phyloP scores from a whole-genome alignment of 2,797 vertebrate genomes.

The Furcifer pardalis region DNA sequence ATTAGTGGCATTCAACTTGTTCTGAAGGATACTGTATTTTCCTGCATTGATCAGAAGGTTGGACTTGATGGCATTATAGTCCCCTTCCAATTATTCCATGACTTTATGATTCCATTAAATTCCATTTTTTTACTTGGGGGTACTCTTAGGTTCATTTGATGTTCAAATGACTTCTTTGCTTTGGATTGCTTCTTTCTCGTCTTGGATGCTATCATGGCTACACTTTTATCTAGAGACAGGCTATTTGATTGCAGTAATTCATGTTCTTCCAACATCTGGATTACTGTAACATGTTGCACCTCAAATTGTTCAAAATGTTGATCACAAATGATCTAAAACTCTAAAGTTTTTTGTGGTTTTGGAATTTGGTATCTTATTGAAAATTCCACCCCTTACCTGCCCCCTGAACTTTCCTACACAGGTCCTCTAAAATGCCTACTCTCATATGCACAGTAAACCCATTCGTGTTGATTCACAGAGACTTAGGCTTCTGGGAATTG shows the following conservation, averaged over 20 bases:
- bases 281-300: background rate
- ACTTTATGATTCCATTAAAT: background rate
- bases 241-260: background rate
- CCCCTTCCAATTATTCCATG: too few relatives aligned
- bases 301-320: too few relatives aligned
- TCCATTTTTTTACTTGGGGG: background rate
- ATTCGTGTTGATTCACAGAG: too few relatives aligned
- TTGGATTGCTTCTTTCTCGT: too few relatives aligned
- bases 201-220: background rate
- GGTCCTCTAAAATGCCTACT: background rate
- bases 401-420: too few relatives aligned
- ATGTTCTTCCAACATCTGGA: background rate
- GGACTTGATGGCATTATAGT: too few relatives aligned
- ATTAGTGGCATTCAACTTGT: background rate
- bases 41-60: background rate
- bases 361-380: background rate
- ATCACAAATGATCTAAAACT: background rate
- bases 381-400: background rate
- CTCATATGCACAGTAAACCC: too few relatives aligned
- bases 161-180: too few relatives aligned
- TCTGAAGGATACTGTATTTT: background rate
- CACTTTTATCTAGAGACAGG: background rate
- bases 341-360: background rate
- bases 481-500: too few relatives aligned
- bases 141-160: background rate